Conservation (phyloP, 1,140 invertebrate species). For the Heliothis subflexa region DNA sequence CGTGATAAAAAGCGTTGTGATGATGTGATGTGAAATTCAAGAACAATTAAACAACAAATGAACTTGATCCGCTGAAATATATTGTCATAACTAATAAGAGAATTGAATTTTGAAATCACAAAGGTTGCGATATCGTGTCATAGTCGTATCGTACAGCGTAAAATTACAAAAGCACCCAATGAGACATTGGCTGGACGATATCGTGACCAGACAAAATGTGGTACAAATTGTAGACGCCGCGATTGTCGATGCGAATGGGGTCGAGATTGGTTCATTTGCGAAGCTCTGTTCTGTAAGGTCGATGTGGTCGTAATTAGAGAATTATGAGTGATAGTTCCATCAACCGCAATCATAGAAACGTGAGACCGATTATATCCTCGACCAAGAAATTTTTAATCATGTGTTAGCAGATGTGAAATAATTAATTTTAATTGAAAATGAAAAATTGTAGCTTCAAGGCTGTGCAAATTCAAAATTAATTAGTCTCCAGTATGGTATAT, state of each 20-base stretch:
- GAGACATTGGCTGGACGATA: conserved; percentile 38
- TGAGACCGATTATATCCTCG: background rate
- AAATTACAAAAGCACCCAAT: conserved; percentile 26
- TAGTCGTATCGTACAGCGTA: conserved; percentile 5
- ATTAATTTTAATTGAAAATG: conserved; percentile 26
- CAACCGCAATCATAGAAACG: conserved; percentile 5
- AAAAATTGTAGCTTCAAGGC: background rate
- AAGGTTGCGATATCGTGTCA: background rate
- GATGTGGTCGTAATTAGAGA: conserved; percentile 23
- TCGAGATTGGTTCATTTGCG: conserved; percentile 33
- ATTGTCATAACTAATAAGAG: too few species aligned
- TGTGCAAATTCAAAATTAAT: too few species aligned
- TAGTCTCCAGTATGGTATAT: too few species aligned
- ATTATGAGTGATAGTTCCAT: conserved; percentile 15
- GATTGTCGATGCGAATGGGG: conserved; percentile 46
- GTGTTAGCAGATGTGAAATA: conserved; percentile 19
- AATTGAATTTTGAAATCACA: background rate
- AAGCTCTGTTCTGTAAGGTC: background rate
- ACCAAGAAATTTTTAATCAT: too few species aligned
- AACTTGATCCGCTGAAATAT: too few species aligned
- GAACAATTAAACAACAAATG: too few species aligned
- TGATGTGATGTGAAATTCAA: too few species aligned
- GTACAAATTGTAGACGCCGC: conserved; percentile 58
- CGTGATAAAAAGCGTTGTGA: too few species aligned
- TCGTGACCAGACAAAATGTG: conserved; percentile 62